Base-by-base conservation (phyloP, 1,140 invertebrate genomes). In the Mamestra configurata region DNA sequence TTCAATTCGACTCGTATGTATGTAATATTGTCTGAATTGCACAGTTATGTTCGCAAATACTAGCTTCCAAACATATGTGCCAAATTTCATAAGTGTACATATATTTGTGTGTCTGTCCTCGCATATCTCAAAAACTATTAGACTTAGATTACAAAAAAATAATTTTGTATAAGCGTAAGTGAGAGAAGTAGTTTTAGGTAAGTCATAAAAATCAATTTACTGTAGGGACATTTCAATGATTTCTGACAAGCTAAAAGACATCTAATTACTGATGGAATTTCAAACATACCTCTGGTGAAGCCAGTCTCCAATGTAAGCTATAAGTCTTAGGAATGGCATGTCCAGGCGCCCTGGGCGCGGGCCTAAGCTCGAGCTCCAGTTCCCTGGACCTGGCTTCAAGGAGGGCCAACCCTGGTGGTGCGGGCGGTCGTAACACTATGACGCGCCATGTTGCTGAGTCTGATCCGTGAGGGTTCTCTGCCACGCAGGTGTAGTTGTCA, bases 401-500 rank as follows among this genome's bases (percentile, higher is more conserved):
- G 3, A 97, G 88, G 40, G 96, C 95, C 31, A 98, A 86, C 0
- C 90, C 95, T 46, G 97, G 97, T 27, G 97, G 95, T 71, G 95
- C 93, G 0, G 98, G 97, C 49, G 97, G 96, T 86, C 97, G 96
- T 79, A 98, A 96, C 1, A 98, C 97, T 78, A 97, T 96, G 18
- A 99, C 94, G 15, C 96, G 96, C 94, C 98, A 98, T 0, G 96
- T 97, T 59, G 98, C 97, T 46, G 97, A 97, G 92, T 98, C 98
- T 72, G 97, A 96, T 0, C 98, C 98, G 90, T 98, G 98, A 37
- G 97, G 95, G 92, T 99, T 98, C 85, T 97, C 97, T 13, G 97
- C 98, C n/a, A 97, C 96, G 88, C 98, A 99, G 6, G 98, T 97
- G 89, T 98, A 98, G 94, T 98, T 98, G 53, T 98, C 98, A 57